Evolutionary conservation across 64 coral and sea anemone genomes (phyloP).

Genomic region (Actinia tenebrosa): DNA sequence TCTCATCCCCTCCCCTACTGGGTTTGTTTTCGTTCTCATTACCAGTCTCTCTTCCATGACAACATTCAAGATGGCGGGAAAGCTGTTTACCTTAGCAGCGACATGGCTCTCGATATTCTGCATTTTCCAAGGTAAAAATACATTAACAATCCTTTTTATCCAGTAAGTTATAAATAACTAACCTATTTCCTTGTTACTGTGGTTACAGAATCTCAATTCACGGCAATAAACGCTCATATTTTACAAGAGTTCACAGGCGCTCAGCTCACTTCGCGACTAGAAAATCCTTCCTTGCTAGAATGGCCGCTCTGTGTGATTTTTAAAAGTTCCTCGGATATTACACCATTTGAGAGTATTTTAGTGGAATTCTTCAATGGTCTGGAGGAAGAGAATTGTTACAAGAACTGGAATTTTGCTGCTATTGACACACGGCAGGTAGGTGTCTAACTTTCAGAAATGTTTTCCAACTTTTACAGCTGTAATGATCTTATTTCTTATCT

Average conservation of each 20-base stretch:
- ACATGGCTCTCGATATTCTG: neutral
- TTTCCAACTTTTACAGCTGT: too few relatives aligned
- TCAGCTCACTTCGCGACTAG: neutral
- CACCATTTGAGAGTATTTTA: constrained; percentile 37
- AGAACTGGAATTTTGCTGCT: constrained; percentile 57
- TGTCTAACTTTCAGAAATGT: neutral
- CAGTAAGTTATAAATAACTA: neutral
- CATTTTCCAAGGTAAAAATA: constrained; percentile 3
- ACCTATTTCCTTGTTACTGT: neutral
- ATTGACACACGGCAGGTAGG: constrained; percentile 29
- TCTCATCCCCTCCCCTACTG: neutral
- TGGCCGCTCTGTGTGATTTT: constrained; percentile 45
- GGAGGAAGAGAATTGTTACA: constrained; percentile 1
- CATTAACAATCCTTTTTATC: neutral
- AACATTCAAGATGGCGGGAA: constrained; percentile 30
- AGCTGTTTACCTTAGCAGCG: constrained; percentile 14
- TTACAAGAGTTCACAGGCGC: neutral
- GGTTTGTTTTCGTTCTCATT: neutral
- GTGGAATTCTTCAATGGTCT: constrained; percentile 12
- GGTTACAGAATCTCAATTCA: neutral
- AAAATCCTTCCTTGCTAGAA: neutral
- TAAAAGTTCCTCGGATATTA: constrained; percentile 10
- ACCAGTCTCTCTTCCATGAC: constrained; percentile 13
- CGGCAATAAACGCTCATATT: neutral
- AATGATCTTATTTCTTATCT: neutral